Conservation (phyloP, 2,113 vertebrate species). For the Macrotus californicus region DNA sequence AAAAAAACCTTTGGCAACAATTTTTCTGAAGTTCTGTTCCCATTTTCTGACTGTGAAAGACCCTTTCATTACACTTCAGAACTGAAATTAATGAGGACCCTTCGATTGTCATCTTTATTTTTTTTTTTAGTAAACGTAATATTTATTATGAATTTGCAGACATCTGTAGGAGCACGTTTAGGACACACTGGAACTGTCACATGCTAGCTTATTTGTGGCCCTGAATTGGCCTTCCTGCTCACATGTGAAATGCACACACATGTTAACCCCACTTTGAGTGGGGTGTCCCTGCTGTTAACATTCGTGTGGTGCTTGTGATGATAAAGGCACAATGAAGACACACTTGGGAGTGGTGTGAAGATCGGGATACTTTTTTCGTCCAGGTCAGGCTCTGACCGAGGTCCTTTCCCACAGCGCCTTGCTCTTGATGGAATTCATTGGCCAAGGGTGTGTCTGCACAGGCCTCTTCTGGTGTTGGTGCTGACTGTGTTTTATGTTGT, state of each 20-base stretch:
- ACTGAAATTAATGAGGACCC: background rate
- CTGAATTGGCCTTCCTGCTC: conserved; percentile 22
- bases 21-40: background rate
- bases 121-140: background rate
- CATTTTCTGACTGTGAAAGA: background rate
- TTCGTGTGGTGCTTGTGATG: background rate
- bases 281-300: background rate
- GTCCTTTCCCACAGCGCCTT: conserved; percentile 12
- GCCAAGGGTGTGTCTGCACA: conserved; percentile 30
- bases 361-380: background rate
- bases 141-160: background rate
- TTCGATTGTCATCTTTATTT: conserved; percentile 5
- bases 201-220: conserved; percentile 13
- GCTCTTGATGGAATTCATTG: conserved; percentile 12
- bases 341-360: background rate
- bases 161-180: background rate
- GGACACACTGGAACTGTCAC: background rate
- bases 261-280: background rate
- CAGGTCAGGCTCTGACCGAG: conserved; percentile 7
- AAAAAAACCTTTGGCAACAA: background rate
- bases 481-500: background rate
- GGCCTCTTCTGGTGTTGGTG: background rate
- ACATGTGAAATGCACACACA: conserved; percentile 23
- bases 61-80: background rate
- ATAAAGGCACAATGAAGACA: background rate